Percentiles rank a stretch among this genome's conserved stretches.
Conservation (phyloP, 1,140 invertebrate species). For the Drosophila melanica region DNA sequence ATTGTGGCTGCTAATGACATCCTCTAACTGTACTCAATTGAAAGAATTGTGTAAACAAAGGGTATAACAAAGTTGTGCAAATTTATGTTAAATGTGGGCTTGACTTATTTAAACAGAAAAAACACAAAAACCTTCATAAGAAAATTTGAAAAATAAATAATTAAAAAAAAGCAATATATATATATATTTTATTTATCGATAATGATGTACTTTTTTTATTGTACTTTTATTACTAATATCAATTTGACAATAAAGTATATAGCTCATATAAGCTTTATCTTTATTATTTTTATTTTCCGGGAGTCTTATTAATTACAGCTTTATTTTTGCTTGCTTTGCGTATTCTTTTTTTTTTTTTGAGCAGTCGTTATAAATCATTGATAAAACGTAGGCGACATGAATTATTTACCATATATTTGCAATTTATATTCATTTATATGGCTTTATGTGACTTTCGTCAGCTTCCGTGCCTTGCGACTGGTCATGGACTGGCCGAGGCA, state of each 20-base stretch:
- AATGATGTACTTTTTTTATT: too few relatives aligned
- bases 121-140: constrained; percentile 3
- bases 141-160: too few relatives aligned
- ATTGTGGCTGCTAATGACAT: constrained; percentile 27
- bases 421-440: constrained; percentile 59
- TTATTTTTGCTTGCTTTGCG: constrained; percentile 1
- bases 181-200: too few relatives aligned
- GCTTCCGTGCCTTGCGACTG: constrained; percentile 38
- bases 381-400: constrained; percentile 55
- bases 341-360: constrained; percentile 24
- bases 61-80: background rate
- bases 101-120: too few relatives aligned
- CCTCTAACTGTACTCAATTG: background rate
- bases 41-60: background rate
- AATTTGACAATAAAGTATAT: too few relatives aligned
- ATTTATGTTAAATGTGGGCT: background rate
- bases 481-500: constrained; percentile 50
- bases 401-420: constrained; percentile 47
- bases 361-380: constrained; percentile 59
- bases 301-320: too few relatives aligned
- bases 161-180: too few relatives aligned
- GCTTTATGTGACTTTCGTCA: constrained; percentile 31
- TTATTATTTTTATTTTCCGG: too few relatives aligned
- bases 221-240: too few relatives aligned
- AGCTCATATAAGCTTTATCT: too few relatives aligned